Conservation (phyloP, 2,797 vertebrate genomes). For the Heteromormyrus szaboi region DNA sequence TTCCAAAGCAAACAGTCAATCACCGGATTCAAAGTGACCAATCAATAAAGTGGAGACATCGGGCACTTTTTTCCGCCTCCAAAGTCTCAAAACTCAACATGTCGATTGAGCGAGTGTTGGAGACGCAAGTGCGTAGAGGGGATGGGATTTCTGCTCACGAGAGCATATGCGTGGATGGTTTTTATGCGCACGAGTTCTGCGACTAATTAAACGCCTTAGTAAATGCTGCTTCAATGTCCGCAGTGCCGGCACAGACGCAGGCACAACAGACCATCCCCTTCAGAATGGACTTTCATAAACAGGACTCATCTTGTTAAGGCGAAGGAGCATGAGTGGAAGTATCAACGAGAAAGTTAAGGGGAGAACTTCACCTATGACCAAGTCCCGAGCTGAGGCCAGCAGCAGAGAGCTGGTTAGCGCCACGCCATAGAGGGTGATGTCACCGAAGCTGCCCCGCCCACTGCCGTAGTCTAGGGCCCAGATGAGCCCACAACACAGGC, state of each 20-base stretch:
- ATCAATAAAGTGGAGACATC: not conserved
- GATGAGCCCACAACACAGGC: constrained; percentile 94
- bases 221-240: not conserved
- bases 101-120: not conserved
- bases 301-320: not conserved
- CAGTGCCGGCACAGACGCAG: not conserved
- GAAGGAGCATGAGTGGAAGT: not conserved
- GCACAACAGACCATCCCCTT: not conserved
- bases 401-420: constrained; percentile 85
- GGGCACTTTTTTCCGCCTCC: not conserved
- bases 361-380: constrained; percentile 78
- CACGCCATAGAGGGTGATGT: constrained; percentile 86
- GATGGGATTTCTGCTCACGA: not conserved
- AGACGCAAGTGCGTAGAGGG: not conserved
- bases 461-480: constrained; percentile 93
- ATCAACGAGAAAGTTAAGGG: not conserved
- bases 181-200: not conserved
- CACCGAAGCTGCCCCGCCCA: constrained; percentile 69
- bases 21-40: not conserved
- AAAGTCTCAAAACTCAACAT: not conserved
- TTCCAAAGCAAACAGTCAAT: not conserved
- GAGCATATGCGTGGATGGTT: not conserved
- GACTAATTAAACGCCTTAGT: not conserved
- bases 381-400: constrained; percentile 85
- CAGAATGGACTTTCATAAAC: not conserved